Conservation (phyloP, 1,140 invertebrate species). For the Zaprionus ghesquierei region DNA sequence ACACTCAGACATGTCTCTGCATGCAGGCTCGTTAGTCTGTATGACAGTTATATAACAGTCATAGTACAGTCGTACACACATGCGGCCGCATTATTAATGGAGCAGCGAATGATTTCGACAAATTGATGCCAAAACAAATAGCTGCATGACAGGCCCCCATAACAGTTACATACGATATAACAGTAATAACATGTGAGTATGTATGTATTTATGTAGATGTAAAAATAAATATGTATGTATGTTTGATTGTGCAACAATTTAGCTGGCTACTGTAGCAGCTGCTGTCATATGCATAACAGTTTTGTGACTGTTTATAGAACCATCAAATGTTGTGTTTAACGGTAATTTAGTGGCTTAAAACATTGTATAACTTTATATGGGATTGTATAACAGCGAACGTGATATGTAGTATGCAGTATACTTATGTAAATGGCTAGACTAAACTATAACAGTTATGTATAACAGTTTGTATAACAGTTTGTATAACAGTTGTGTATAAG, state of each 20-base stretch:
- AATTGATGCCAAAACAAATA: background rate
- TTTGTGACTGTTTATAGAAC: background rate
- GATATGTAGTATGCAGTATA: too few species aligned
- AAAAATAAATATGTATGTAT: too few species aligned
- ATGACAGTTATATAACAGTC: constrained; percentile 20
- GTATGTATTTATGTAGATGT: background rate
- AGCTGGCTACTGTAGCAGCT: background rate
- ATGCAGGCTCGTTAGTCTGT: constrained; percentile 14
- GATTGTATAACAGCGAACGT: background rate
- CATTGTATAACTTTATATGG: background rate
- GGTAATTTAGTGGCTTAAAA: background rate
- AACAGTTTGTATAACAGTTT: constrained; percentile 13
- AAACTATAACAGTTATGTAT: background rate
- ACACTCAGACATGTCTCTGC: background rate
- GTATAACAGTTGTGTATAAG: background rate
- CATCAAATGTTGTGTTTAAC: background rate
- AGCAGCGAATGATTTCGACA: background rate
- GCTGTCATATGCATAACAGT: background rate
- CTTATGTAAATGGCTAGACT: too few species aligned
- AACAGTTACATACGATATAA: background rate
- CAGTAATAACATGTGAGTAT: background rate
- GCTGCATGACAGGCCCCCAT: background rate
- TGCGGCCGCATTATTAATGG: background rate
- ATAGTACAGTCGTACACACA: too few species aligned
- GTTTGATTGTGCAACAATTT: background rate